Evolutionary conservation across 2,113 vertebrate genomes (phyloP), one percentile per base, ranked within the genome.

Genomic region (Dunckerocampus dactyliophorus): DNA sequence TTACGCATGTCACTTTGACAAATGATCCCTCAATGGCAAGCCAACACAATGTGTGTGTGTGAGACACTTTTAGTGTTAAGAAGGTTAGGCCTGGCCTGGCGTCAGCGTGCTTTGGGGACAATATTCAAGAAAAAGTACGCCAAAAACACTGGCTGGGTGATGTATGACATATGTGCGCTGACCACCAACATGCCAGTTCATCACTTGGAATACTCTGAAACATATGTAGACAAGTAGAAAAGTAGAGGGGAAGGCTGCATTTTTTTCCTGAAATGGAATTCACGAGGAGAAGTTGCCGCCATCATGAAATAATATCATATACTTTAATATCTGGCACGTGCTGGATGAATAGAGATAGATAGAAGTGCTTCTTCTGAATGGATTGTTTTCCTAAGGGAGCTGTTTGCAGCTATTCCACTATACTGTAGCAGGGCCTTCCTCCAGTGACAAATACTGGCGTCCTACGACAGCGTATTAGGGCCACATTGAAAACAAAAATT

Each of bases 11-110:
- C 45, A 52, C 63, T 31, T 45, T 73, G 67, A 78, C 42, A 69
- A 72, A 72, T 71, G 65, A 21, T 51, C 72, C 72, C 46, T 45
- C 62, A 53, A 39, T 20, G 49, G 51, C 49, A 52, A 65, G 46
- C 50, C 58, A 62, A 46, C 19, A 28, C 46, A 54, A 62, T 37
- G 37, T 22, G 8, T 47, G 51, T 43, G 31, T 72, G 64, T 19
- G 53, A 31, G 22, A 61, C 47, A 54, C 45, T 20, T 54, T 76
- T 55, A 34, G 15, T 62, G 47, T 65, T 56, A 19, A 19, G 54
- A 56, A 56, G 20, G 34, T 55, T 19, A 12, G 10, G 17, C 19
- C 19, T 55, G 53, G 31, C 34, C 51, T 34, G 51, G 10, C 47
- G 45, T 59, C 34, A 42, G 31, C 14, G 11, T 14, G 22, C 43